Evolutionary conservation across 2,797 vertebrate genomes (phyloP), one percentile per base, ranked within the genome.

Genomic region (Hoplostethus atlanticus): DNA sequence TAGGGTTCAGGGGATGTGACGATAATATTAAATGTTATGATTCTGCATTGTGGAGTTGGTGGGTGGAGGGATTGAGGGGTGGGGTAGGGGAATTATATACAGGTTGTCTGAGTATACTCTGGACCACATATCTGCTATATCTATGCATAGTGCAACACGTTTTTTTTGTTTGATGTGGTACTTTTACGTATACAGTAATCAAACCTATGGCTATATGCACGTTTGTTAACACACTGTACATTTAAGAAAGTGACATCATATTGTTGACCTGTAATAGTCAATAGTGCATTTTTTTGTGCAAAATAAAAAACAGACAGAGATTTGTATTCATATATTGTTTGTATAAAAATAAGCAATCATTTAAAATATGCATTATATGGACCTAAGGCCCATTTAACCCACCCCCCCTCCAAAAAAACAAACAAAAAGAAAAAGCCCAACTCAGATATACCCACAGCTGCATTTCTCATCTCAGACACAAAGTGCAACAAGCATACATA

Each of bases 221-320:
- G 31, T 31, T 17, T 55, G 59, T 84, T 76, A 81, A 58, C 65
- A 61, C 58, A 38, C 9, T 74, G 84, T 87, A 80, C 85, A 87
- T 85, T 79, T 90, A 36, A 80, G 48, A 88, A 90, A 84, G 84
- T 91, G 92, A 94, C 93, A 94, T 94, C 90, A 90, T 59, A 59
- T 90, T 63, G 56, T 70, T 81, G 81, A 91, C 86, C 81, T 77
- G 60, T 57, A 77, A 65, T 75, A 81, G 84, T 88, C 76, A 84
- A 64, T 82, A 93, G 90, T 92, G 90, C 89, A 91, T 87, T 88
- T 86, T 21, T 79, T 65, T 70, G 79, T 47, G 30, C 17, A 62
- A 72, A 83, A 67, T 13, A 50, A 17, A 17, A 66, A 64, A 12
- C 42, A 46, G 36, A 65, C 40, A 79, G 63, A 50, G 8, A 50